Evolutionary conservation across 2,797 vertebrate genomes (phyloP).

Genomic region (Erithacus rubecula): DNA sequence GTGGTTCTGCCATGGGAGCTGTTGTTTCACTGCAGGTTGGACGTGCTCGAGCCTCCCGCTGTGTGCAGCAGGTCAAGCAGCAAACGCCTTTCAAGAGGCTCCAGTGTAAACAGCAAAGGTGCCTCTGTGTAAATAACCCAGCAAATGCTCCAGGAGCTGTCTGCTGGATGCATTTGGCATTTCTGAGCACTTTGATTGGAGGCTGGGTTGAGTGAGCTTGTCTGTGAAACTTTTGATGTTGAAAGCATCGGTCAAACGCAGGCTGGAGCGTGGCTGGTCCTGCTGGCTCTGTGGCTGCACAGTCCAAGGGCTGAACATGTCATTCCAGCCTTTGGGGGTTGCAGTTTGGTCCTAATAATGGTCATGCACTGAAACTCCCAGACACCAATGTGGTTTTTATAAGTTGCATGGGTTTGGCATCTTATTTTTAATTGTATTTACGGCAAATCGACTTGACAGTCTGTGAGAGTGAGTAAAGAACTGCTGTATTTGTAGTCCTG

Average conservation of each 20-base stretch:
- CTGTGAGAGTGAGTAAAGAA: neutral
- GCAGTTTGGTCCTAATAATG: neutral
- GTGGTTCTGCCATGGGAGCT: neutral
- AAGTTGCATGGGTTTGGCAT: neutral
- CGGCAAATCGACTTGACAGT: neutral
- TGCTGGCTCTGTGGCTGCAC: neutral
- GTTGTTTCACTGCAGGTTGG: neutral
- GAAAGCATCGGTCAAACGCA: neutral
- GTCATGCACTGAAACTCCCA: fast-evolving
- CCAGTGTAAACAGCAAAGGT: neutral
- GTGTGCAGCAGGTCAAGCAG: neutral
- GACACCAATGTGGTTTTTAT: neutral
- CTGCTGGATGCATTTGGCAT: neutral
- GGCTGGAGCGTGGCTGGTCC: neutral
- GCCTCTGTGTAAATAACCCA: neutral
- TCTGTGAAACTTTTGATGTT: neutral
- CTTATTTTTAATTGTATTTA: neutral
- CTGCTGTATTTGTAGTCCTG: neutral
- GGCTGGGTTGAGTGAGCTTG: neutral
- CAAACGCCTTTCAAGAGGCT: neutral
- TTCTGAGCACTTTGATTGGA: neutral
- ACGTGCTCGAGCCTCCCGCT: neutral
- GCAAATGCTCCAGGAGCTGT: neutral
- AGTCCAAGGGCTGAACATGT: neutral
- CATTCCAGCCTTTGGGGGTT: neutral